Evolutionary conservation across 2,888 invertebrate genomes (phyloP).

Genomic region (Opisthograptis luteolata): DNA sequence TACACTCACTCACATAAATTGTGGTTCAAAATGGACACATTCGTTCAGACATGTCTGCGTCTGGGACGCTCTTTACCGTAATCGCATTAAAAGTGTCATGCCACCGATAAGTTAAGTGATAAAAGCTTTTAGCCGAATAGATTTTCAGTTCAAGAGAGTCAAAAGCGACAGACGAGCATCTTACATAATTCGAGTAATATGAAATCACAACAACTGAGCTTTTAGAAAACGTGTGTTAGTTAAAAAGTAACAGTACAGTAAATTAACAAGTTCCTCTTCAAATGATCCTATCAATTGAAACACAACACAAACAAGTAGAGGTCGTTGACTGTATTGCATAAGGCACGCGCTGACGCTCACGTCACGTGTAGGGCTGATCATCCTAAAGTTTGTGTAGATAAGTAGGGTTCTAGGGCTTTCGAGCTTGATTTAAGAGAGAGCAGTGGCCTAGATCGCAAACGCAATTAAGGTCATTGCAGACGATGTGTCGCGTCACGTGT

Average conservation of each 20-base stretch:
- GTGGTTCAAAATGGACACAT: conserved; percentile 66
- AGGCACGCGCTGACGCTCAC: conserved; percentile 56
- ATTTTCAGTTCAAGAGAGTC: conserved; percentile 24
- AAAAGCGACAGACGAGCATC: conserved; percentile 23
- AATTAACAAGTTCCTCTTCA: conserved; percentile 53
- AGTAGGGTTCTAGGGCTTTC: conserved; percentile 80
- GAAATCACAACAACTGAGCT: conserved; percentile 42
- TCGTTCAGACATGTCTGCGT: conserved; percentile 43
- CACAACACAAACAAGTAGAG: conserved; percentile 60
- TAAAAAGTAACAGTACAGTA: conserved; percentile 44
- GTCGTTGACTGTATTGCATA: conserved; percentile 76
- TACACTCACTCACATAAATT: conserved; percentile 66
- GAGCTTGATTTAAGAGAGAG: conserved; percentile 83
- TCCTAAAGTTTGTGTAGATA: conserved; percentile 57
- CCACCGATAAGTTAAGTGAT: conserved; percentile 12
- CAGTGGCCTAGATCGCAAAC: conserved; percentile 70
- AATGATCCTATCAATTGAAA: conserved; percentile 58
- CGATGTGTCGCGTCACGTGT: conserved; percentile 58
- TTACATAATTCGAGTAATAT: conserved; percentile 39
- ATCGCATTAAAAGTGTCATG: conserved; percentile 27
- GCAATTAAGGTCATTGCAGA: conserved; percentile 79
- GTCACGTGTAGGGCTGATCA: conserved; percentile 67
- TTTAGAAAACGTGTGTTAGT: conserved; percentile 57
- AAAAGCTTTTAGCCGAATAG: conserved; percentile 18
- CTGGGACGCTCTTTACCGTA: conserved; percentile 37